A percentile compares a stretch with the other conserved stretches of the same genome.
phyloP scores from a whole-genome alignment of 2,113 vertebrate genomes.

The Varanus salvator region DNA sequence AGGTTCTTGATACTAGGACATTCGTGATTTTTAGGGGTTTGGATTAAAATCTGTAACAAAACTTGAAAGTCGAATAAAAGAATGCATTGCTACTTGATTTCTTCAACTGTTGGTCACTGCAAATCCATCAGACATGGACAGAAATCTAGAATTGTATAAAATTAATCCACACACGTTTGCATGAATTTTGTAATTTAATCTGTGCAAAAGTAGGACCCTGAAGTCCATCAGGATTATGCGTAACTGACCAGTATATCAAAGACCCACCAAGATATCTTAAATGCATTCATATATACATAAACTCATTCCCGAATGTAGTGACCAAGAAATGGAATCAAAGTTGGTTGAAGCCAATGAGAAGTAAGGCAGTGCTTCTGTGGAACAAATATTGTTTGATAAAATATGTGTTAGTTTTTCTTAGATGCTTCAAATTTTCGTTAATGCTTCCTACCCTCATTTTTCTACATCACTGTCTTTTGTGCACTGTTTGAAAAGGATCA shows the following conservation, averaged over 20 bases:
- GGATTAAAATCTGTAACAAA: not conserved
- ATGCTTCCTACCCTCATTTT: not conserved
- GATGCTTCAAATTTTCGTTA: not conserved
- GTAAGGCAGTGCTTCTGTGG: not conserved
- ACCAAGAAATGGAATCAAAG: not conserved
- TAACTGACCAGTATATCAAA: not conserved
- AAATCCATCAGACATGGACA: not conserved
- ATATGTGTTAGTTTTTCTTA: not conserved
- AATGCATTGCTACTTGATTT: not conserved
- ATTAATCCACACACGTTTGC: not conserved
- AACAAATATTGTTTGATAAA: not conserved
- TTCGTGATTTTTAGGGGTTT: not conserved
- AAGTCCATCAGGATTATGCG: not conserved
- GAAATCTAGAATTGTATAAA: not conserved
- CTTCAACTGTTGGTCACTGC: no score
- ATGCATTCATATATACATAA: not conserved
- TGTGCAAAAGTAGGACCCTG: not conserved
- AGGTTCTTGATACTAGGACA: not conserved
- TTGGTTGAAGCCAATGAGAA: not conserved
- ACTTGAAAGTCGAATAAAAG: not conserved
- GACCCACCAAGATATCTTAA: not conserved
- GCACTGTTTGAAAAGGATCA: not conserved
- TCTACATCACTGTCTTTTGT: not conserved
- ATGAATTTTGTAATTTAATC: not conserved
- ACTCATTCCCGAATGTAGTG: not conserved